Evolutionary conservation across 1,140 invertebrate genomes (phyloP).

Genomic region (Marisa cornuarietis): DNA sequence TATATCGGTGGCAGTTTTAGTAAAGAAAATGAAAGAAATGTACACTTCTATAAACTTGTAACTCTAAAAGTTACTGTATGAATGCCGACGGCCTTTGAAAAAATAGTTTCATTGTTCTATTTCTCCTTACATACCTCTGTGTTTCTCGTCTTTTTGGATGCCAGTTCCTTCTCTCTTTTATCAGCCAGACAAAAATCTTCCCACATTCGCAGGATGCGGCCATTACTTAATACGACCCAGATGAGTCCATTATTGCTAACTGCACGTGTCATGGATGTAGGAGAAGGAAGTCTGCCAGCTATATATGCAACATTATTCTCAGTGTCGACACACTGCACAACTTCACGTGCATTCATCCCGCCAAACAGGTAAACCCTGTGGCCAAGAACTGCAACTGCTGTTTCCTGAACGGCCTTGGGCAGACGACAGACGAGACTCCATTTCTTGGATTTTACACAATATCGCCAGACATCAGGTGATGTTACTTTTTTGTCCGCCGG

Average conservation of each 20-base stretch:
- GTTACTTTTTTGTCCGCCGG: not conserved
- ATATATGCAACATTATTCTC: not conserved
- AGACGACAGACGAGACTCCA: not conserved
- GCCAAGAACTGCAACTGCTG: not conserved
- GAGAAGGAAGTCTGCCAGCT: not conserved
- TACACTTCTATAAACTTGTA: too few species aligned
- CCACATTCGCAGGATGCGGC: not conserved
- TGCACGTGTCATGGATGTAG: not conserved
- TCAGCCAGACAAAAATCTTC: not conserved
- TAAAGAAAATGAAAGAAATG: too few species aligned
- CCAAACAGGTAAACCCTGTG: slow-evolving; percentile 1
- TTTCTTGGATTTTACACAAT: not conserved
- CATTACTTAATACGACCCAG: not conserved
- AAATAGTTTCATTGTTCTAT: too few species aligned
- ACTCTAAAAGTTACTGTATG: too few species aligned
- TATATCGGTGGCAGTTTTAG: too few species aligned
- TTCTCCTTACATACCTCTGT: too few species aligned
- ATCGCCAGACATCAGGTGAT: not conserved
- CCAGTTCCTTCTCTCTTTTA: not conserved
- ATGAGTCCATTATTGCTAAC: not conserved
- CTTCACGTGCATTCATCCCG: not conserved
- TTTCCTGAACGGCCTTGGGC: not conserved
- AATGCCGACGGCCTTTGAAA: too few species aligned
- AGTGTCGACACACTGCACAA: not conserved
- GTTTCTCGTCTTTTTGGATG: too few species aligned